Evolutionary conservation across 2,888 invertebrate genomes (phyloP).

Genomic region (Campoplex capitator): DNA sequence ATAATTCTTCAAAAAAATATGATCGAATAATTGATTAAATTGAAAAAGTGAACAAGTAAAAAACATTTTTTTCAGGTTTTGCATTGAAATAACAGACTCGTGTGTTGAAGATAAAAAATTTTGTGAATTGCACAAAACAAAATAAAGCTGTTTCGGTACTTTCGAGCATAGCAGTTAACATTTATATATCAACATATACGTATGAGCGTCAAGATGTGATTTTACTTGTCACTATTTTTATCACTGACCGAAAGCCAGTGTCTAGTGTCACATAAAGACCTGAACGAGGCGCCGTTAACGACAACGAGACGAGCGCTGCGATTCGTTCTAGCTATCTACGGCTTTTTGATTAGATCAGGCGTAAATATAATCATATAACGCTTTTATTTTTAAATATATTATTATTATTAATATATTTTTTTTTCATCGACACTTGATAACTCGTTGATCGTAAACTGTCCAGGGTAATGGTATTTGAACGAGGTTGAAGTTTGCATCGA

Average conservation of each 20-base stretch:
- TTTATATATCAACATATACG: neutral
- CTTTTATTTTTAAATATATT: slow-evolving; percentile 4
- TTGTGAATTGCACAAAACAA: neutral
- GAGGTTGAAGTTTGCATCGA: neutral
- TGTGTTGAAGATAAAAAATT: neutral
- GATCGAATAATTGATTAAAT: too few species aligned
- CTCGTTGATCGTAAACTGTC: slow-evolving; percentile 10
- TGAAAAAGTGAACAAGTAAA: too few species aligned
- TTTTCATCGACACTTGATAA: slow-evolving; percentile 16
- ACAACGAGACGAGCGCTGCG: slow-evolving; percentile 20
- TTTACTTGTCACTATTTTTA: neutral
- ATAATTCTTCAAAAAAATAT: too few species aligned
- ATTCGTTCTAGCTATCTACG: slow-evolving; percentile 62
- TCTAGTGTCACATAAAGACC: slow-evolving; percentile 24
- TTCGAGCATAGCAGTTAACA: neutral
- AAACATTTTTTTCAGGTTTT: neutral
- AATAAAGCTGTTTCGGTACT: neutral
- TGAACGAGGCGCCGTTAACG: slow-evolving; percentile 26
- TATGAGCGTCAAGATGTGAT: neutral
- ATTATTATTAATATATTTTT: neutral
- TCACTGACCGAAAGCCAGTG: slow-evolving; percentile 5
- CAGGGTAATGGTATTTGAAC: neutral
- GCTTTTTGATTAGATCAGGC: slow-evolving; percentile 64
- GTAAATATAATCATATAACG: slow-evolving; percentile 23
- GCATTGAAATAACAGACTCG: neutral